Evolutionary conservation across 2,113 vertebrate species (phyloP).

Genomic region (Hemiprocne comata): DNA sequence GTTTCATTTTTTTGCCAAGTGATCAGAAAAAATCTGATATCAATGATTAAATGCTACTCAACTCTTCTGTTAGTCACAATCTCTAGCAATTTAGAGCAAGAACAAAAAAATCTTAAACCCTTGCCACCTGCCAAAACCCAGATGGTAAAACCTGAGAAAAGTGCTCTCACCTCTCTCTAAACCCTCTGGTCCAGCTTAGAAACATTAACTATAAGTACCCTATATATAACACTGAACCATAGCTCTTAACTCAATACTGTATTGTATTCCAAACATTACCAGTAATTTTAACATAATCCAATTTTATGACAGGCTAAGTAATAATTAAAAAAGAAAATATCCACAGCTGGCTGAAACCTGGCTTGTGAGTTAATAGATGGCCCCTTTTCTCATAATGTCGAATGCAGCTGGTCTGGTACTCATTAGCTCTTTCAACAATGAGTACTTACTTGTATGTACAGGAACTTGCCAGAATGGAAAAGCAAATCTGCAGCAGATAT

Average conservation of each 20-base stretch:
- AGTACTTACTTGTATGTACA: conserved; percentile 4
- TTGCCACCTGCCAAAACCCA: conserved; percentile 35
- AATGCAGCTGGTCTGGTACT: conserved; percentile 55
- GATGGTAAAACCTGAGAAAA: conserved; percentile 43
- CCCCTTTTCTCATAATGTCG: conserved; percentile 38
- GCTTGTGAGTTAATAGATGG: conserved; percentile 27
- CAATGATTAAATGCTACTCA: neutral
- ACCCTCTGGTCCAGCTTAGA: neutral
- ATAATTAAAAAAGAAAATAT: conserved; percentile 43
- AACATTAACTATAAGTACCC: neutral
- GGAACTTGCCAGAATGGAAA: conserved; percentile 35
- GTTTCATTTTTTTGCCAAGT: neutral
- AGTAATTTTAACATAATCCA: conserved; percentile 39
- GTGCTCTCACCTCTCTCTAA: conserved; percentile 18
- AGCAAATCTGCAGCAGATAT: conserved; percentile 14
- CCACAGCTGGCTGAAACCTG: conserved; percentile 55
- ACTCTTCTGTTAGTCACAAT: neutral
- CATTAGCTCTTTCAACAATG: conserved; percentile 48
- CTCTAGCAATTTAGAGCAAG: neutral
- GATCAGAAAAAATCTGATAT: neutral
- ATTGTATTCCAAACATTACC: neutral
- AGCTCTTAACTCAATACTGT: neutral
- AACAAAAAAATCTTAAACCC: neutral
- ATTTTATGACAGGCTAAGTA: conserved; percentile 47
- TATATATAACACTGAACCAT: neutral